Conservation (phyloP, 2,797 vertebrate genomes). For the Cyprinella venusta region DNA sequence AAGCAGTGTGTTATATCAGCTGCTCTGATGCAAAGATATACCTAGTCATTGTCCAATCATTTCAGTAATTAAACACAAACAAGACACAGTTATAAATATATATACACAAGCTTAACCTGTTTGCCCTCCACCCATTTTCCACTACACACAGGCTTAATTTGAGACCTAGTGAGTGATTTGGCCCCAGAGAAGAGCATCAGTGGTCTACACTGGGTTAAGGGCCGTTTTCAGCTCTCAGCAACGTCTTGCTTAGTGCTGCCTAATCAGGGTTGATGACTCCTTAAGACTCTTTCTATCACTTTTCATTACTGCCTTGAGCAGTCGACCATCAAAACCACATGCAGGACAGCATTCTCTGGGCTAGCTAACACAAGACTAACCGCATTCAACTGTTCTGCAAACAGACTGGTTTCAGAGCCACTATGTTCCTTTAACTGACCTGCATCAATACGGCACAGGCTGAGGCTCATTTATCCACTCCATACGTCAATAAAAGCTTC, state of each 20-base stretch:
- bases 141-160: not conserved
- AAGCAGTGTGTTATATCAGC: not conserved
- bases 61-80: constrained; percentile 39
- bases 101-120: constrained; percentile 5
- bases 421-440: constrained; percentile 30
- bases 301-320: constrained; percentile 33
- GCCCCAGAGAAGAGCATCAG: not conserved
- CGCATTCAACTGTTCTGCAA: too few species aligned
- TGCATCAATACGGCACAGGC: constrained; percentile 16
- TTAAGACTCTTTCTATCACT: constrained; percentile 32
- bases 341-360: not conserved
- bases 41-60: constrained; percentile 23
- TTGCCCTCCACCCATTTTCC: not conserved
- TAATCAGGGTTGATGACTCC: constrained; percentile 39
- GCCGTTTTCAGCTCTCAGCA: constrained; percentile 20
- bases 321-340: constrained; percentile 13
- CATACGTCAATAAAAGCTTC: constrained; percentile 13
- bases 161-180: not conserved
- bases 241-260: constrained; percentile 26
- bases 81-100: not conserved
- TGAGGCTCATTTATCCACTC: constrained; percentile 43
- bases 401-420: constrained; percentile 26
- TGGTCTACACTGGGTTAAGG: not conserved
- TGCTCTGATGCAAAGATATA: not conserved
- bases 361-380: not conserved